Evolutionary conservation across 2,797 vertebrate species (phyloP).

Genomic region (Molossus molossus): DNA sequence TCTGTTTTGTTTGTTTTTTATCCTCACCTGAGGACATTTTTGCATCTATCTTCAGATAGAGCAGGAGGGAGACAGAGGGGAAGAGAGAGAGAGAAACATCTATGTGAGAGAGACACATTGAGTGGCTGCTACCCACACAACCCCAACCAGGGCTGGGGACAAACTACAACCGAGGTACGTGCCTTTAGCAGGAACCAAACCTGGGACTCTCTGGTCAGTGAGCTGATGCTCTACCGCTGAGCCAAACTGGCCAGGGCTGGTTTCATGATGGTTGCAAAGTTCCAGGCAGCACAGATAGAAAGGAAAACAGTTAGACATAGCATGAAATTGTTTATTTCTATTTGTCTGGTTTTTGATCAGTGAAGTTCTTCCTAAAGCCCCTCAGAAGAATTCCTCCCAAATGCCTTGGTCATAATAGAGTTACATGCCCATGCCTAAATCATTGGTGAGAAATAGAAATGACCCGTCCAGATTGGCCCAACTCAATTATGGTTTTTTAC

Average conservation of each 20-base stretch:
- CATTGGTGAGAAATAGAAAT: slow-evolving; percentile 9
- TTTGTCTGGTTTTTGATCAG: background rate
- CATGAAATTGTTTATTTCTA: background rate
- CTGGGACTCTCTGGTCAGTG: too few relatives aligned
- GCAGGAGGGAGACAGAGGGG: too few relatives aligned
- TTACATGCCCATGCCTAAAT: background rate
- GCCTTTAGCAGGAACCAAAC: too few relatives aligned
- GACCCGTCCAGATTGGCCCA: background rate
- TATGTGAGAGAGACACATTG: too few relatives aligned
- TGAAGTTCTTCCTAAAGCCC: background rate
- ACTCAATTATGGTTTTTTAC: background rate
- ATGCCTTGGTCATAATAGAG: background rate
- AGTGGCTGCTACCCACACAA: too few relatives aligned
- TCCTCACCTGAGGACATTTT: too few relatives aligned
- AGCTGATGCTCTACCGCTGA: too few relatives aligned
- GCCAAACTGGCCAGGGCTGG: background rate
- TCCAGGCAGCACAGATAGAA: background rate
- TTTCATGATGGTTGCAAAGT: background rate
- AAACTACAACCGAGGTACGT: too few relatives aligned
- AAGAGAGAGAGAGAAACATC: too few relatives aligned
- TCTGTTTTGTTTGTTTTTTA: too few relatives aligned
- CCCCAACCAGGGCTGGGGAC: too few relatives aligned
- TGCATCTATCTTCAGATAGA: too few relatives aligned
- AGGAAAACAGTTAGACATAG: background rate
- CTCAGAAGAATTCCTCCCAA: background rate